Evolutionary conservation across 2,888 invertebrate species (phyloP).

Genomic region (Cheilosia scutellata): DNA sequence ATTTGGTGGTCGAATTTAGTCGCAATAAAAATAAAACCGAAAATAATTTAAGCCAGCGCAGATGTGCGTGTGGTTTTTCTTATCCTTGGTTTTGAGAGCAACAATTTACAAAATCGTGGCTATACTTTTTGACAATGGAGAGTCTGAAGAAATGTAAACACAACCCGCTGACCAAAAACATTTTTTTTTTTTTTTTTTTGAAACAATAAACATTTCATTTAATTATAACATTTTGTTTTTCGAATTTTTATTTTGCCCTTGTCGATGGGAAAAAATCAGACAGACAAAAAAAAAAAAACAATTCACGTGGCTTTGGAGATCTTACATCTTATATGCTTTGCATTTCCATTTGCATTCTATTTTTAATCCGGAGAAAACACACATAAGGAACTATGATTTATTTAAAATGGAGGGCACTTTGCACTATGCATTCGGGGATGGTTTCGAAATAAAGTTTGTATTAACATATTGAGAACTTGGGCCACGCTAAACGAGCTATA

Average conservation of each 20-base stretch:
- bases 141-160: slow-evolving; percentile 12
- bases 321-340: neutral
- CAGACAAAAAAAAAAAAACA: slow-evolving; percentile 1
- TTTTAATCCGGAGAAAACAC: slow-evolving; percentile 18
- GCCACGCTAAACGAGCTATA: too few species aligned
- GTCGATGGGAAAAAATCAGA: slow-evolving; percentile 3
- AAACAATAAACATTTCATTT: slow-evolving; percentile 35
- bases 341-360: slow-evolving; percentile 15
- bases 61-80: slow-evolving; percentile 20
- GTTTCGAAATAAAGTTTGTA: too few species aligned
- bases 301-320: slow-evolving; percentile 25
- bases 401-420: neutral
- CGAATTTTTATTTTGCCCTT: neutral
- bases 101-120: neutral
- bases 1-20: slow-evolving; percentile 31
- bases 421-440: neutral
- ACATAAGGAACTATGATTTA: neutral
- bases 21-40: slow-evolving; percentile 2
- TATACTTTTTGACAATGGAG: slow-evolving; percentile 27
- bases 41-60: slow-evolving; percentile 1
- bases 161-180: slow-evolving; percentile 28
- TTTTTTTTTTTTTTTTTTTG: neutral
- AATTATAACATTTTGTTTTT: neutral
- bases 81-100: slow-evolving; percentile 21
- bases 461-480: too few species aligned